Conservation (phyloP, 1,140 invertebrate species). For the Tetramorium parvispinum region DNA sequence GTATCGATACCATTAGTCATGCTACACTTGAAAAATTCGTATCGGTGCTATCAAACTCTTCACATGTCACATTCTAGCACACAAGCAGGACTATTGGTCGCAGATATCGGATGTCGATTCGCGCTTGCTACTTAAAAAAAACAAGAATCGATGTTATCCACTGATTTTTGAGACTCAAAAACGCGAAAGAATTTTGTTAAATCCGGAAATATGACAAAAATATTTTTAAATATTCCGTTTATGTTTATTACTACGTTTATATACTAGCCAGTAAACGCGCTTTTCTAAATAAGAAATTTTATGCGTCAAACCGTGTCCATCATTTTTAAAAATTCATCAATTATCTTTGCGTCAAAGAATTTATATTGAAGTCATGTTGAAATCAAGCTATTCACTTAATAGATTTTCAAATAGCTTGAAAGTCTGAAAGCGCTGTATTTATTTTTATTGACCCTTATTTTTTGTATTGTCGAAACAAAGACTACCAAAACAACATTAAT, state of each 20-base stretch:
- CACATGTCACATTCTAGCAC: neutral
- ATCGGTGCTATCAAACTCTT: slow-evolving; percentile 42
- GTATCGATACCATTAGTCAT: slow-evolving; percentile 40
- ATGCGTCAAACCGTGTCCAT: too few species aligned
- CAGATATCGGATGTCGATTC: slow-evolving; percentile 13
- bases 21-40: slow-evolving; percentile 44
- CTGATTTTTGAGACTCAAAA: slow-evolving; percentile 2
- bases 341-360: neutral
- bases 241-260: neutral
- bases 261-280: neutral
- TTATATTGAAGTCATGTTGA: neutral
- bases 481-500: neutral
- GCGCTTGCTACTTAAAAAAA: neutral
- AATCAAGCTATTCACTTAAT: neutral
- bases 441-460: neutral
- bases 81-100: neutral
- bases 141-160: neutral
- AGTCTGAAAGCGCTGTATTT: neutral
- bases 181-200: neutral
- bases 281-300: neutral
- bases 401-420: neutral
- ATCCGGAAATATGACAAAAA: neutral
- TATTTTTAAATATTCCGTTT: neutral
- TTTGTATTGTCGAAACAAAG: slow-evolving; percentile 8
- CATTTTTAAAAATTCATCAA: neutral